Evolutionary conservation across 2,797 vertebrate species (phyloP).

Genomic region (Sciurus carolinensis): DNA sequence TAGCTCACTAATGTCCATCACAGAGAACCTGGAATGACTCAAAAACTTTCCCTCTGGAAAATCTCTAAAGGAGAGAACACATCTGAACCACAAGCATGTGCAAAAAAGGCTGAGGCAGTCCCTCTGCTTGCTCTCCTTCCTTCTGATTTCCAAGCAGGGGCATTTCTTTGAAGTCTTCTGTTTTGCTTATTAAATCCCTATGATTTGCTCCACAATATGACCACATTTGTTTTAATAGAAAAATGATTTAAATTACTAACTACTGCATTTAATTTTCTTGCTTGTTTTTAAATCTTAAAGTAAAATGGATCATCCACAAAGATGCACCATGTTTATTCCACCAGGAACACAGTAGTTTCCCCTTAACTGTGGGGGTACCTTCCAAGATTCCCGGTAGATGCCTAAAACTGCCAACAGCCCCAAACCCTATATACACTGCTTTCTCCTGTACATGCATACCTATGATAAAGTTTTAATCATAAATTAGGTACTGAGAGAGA

Average conservation of each 20-base stretch:
- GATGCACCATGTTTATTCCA: neutral
- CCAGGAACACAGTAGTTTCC: neutral
- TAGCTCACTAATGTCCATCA: slow-evolving; percentile 30
- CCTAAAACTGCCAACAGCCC: neutral
- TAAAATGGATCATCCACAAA: neutral
- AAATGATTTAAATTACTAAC: slow-evolving; percentile 58
- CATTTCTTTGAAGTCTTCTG: slow-evolving; percentile 43
- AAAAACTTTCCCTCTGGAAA: slow-evolving; percentile 55
- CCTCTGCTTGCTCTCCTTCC: neutral
- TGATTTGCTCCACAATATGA: neutral
- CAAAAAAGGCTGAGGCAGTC: neutral
- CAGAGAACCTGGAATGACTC: slow-evolving; percentile 12
- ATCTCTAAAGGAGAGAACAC: neutral
- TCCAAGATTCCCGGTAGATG: neutral
- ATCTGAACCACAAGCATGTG: neutral
- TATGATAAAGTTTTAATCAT: neutral
- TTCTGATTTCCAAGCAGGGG: neutral
- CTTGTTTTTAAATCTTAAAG: slow-evolving; percentile 45
- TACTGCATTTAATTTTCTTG: neutral
- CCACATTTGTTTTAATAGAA: slow-evolving; percentile 3
- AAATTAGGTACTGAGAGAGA: neutral
- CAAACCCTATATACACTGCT: neutral
- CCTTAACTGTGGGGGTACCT: neutral
- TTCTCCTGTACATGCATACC: neutral
- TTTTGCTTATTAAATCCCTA: slow-evolving; percentile 40